Evolutionary conservation across 2,113 vertebrate species (phyloP).

Genomic region (Oryzias woworae): DNA sequence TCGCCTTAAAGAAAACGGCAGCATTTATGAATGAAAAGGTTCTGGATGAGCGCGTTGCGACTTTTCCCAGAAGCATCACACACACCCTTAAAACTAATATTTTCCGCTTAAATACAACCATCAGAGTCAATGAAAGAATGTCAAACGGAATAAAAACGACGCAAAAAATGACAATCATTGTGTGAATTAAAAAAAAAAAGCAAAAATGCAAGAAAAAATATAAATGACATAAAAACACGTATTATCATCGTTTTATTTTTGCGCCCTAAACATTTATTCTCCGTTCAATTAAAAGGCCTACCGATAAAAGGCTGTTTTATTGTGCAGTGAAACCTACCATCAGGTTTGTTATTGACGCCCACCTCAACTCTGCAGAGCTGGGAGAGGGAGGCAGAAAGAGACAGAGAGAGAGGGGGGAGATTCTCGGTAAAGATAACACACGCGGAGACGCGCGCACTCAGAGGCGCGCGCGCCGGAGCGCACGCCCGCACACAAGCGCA

Average conservation of each 20-base stretch:
- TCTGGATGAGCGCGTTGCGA: neutral
- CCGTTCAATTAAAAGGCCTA: slow-evolving; percentile 53
- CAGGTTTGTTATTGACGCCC: slow-evolving; percentile 82
- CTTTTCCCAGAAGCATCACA: neutral
- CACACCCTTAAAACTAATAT: no score
- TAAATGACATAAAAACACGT: slow-evolving; percentile 9
- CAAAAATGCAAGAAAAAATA: slow-evolving; percentile 11
- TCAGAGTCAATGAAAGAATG: neutral
- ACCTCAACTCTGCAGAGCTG: slow-evolving; percentile 82
- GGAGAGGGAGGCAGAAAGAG: slow-evolving; percentile 47
- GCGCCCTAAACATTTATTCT: slow-evolving; percentile 11
- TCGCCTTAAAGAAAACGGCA: slow-evolving; percentile 5
- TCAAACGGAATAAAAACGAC: slow-evolving; percentile 10
- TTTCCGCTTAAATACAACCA: no score
- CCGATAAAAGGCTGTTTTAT: slow-evolving; percentile 50
- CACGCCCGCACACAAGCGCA: slow-evolving; percentile 70
- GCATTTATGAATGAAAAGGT: slow-evolving; percentile 52
- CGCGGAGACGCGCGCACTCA: slow-evolving; percentile 71
- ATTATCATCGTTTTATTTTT: slow-evolving; percentile 15
- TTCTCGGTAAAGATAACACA: slow-evolving; percentile 82
- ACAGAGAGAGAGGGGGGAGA: slow-evolving; percentile 74
- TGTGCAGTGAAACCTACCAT: slow-evolving; percentile 77
- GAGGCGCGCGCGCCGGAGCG: slow-evolving; percentile 48
- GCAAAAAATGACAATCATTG: slow-evolving; percentile 7
- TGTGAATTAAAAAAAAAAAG: slow-evolving; percentile 24